A percentile compares a stretch with the other conserved stretches of the same genome.
phyloP scores from a whole-genome alignment of 2,888 invertebrate genomes.

The Invenusta paracnida region DNA sequence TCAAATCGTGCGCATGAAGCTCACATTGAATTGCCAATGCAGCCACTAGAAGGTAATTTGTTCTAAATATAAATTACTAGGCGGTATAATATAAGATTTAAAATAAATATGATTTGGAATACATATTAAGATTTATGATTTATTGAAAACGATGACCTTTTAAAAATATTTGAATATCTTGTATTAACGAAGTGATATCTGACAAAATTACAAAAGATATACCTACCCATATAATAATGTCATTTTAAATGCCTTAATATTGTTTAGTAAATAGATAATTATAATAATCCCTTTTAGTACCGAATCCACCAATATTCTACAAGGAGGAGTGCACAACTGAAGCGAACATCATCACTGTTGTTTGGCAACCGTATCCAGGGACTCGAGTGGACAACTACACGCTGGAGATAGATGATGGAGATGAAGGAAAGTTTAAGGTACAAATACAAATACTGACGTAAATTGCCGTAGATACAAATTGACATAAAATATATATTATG shows the following conservation, averaged over 20 bases:
- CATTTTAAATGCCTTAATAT: background rate
- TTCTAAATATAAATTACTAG: too few species aligned
- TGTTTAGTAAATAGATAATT: constrained; percentile 74
- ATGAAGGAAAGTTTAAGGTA: constrained; percentile 87
- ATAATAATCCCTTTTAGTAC: constrained; percentile 68
- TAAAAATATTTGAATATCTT: too few species aligned
- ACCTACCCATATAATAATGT: background rate
- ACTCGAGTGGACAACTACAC: constrained; percentile 83
- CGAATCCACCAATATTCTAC: constrained; percentile 80
- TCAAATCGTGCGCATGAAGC: too few species aligned
- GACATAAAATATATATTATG: background rate
- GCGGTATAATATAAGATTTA: too few species aligned
- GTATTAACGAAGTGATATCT: too few species aligned
- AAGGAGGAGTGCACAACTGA: constrained; percentile 93
- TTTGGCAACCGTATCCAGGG: constrained; percentile 69
- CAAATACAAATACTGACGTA: constrained; percentile 33
- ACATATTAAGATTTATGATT: too few species aligned
- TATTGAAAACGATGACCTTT: too few species aligned
- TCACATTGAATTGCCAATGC: too few species aligned
- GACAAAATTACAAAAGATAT: too few species aligned
- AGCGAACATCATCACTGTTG: constrained; percentile 93
- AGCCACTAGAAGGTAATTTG: too few species aligned
- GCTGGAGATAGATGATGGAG: constrained; percentile 90
- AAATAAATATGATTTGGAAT: too few species aligned
- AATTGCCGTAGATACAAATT: background rate